A percentile compares a stretch with the other conserved stretches of the same genome.
These are phyloP conservation scores for Eudyptes chrysolophus DNA, from an alignment of 2,113 vertebrate species.

Conservation along the genomic window DNA sequence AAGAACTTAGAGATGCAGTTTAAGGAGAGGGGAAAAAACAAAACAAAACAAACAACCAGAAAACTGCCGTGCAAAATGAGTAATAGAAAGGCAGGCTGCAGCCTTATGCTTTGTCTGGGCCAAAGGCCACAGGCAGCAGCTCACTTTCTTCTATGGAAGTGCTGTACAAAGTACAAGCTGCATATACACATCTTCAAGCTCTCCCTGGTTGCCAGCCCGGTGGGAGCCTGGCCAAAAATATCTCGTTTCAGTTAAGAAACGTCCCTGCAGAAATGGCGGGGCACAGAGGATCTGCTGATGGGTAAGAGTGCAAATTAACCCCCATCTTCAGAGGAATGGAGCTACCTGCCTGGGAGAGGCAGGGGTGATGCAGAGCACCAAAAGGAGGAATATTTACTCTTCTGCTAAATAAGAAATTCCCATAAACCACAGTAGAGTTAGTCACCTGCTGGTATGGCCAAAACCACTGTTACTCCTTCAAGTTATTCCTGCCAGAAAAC, in stretches of 20 bases:
- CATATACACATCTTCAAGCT: not conserved
- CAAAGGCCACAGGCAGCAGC: not conserved
- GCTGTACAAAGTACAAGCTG: too few species aligned
- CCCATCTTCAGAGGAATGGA: not conserved
- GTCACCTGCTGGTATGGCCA: not conserved
- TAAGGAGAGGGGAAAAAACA: not conserved
- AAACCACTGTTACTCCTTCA: not conserved
- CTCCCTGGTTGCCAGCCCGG: not conserved
- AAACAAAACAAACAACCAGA: not conserved
- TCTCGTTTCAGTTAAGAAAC: not conserved
- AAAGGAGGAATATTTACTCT: not conserved
- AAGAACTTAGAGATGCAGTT: not conserved
- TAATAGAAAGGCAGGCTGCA: not conserved
- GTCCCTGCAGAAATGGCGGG: not conserved
- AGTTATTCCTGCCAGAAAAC: not conserved
- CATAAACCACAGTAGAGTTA: not conserved
- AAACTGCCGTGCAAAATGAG: not conserved
- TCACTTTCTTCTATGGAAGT: not conserved
- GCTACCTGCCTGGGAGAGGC: not conserved
- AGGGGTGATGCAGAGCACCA: accelerated
- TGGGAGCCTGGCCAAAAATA: not conserved
- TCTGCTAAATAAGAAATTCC: not conserved
- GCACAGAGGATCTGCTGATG: not conserved
- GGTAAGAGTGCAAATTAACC: not conserved
- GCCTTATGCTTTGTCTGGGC: not conserved